Conservation (phyloP, 2,888 invertebrate species). For the Busseola fusca region DNA sequence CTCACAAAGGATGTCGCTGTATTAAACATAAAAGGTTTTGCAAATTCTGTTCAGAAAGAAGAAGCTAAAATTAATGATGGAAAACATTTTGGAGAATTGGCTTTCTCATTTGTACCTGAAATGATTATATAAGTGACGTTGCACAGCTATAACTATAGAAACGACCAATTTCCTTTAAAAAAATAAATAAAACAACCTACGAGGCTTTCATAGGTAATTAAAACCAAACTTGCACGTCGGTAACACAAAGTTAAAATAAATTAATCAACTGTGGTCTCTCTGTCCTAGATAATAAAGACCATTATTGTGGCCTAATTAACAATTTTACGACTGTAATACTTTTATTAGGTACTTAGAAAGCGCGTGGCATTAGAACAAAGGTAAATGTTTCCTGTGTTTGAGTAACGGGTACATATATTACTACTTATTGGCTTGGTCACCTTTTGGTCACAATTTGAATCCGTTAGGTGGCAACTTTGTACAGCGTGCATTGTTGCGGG, state of each 20-base stretch:
- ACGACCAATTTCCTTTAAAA: constrained; percentile 25
- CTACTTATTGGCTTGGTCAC: constrained; percentile 69
- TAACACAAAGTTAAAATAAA: constrained; percentile 45
- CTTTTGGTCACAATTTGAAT: constrained; percentile 57
- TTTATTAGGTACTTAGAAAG: constrained; percentile 65
- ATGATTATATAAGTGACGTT: not conserved
- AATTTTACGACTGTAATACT: constrained; percentile 53
- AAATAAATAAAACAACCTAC: constrained; percentile 28
- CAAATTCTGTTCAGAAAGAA: not conserved
- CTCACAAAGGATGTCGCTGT: constrained; percentile 47
- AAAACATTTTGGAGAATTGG: not conserved
- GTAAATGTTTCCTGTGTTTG: constrained; percentile 79
- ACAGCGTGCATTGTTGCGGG: constrained; percentile 23
- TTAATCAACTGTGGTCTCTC: constrained; percentile 53
- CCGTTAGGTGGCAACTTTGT: constrained; percentile 48
- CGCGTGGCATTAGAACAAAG: constrained; percentile 77
- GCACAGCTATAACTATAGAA: constrained; percentile 2
- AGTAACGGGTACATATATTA: constrained; percentile 77
- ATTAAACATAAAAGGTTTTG: constrained; percentile 20
- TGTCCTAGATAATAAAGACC: constrained; percentile 33
- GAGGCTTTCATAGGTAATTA: constrained; percentile 35
- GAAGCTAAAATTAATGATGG: too few species aligned
- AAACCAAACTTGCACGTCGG: constrained; percentile 39
- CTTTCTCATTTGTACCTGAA: not conserved
- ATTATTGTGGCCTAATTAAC: constrained; percentile 51